Percentiles rank a stretch among this genome's conserved stretches.
Evolutionary conservation across 1,140 invertebrate genomes (phyloP).

Genomic region (Antheraea pernyi): DNA sequence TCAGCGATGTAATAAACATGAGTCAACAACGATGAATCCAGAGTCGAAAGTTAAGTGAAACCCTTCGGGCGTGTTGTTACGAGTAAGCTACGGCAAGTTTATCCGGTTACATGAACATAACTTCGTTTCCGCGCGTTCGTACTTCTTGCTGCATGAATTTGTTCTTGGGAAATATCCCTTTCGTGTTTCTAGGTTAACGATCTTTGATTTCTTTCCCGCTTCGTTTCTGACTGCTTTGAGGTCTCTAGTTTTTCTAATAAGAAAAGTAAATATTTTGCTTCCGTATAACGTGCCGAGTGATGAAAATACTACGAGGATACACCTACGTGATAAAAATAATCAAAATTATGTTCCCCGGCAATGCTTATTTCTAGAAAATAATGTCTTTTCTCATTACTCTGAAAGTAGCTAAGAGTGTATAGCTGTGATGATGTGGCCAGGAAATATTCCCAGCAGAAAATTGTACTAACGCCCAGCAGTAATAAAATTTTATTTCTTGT

Average conservation of each 20-base stretch:
- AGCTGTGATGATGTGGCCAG: no score
- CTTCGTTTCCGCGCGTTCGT: neutral
- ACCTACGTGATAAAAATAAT: neutral
- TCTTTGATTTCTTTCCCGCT: neutral
- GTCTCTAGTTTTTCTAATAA: neutral
- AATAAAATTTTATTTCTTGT: no score
- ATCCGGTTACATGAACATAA: neutral
- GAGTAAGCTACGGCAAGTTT: neutral
- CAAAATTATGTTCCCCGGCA: no score
- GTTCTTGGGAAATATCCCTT: neutral
- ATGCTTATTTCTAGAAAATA: no score
- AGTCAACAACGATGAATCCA: neutral
- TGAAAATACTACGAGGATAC: no score
- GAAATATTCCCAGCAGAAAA: no score
- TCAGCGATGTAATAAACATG: neutral
- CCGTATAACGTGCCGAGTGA: no score
- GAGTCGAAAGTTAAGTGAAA: constrained; percentile 1
- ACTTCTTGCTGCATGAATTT: neutral
- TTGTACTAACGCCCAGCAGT: no score
- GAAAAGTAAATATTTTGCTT: neutral
- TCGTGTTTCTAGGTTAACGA: neutral
- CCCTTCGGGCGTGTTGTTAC: neutral
- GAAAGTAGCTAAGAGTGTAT: no score
- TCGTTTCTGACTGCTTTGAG: neutral
- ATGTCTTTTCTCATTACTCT: no score